A percentile compares a stretch with the other conserved stretches of the same genome.
These are phyloP conservation scores for Phoxinus phoxinus DNA, from an alignment of 2,113 vertebrate species.

Conservation along the genomic window DNA sequence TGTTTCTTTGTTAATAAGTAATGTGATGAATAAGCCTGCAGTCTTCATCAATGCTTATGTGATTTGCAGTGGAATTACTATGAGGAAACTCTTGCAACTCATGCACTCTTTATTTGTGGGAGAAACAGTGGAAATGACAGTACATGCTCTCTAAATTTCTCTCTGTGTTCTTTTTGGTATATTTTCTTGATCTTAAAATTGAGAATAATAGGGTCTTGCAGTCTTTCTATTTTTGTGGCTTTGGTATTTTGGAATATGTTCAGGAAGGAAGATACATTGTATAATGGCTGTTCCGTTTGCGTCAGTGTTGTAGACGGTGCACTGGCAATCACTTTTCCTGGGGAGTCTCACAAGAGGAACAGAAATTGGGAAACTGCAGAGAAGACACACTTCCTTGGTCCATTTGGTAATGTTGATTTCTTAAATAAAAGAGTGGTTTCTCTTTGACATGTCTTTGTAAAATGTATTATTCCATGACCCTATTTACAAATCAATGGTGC, in stretches of 20 bases:
- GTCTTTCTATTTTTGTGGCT: conserved; percentile 41
- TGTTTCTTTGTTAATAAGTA: neutral
- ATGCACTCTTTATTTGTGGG: conserved; percentile 3
- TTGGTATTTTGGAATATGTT: conserved; percentile 34
- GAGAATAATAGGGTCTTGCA: conserved; percentile 17
- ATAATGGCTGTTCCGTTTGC: conserved; percentile 53
- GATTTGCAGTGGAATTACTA: neutral
- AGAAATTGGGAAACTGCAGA: conserved; percentile 43
- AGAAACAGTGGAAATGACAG: conserved; percentile 24
- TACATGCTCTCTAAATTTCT: neutral
- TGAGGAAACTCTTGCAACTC: neutral
- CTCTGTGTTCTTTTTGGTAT: neutral
- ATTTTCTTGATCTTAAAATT: neutral
- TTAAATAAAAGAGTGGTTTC: neutral
- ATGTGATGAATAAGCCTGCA: neutral
- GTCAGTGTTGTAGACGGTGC: conserved; percentile 32
- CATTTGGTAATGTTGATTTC: conserved; percentile 38
- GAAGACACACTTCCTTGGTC: neutral
- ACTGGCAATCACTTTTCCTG: conserved; percentile 34
- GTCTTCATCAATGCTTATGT: neutral
- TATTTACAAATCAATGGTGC: neutral
- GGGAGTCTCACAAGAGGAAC: conserved; percentile 21
- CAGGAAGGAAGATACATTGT: conserved; percentile 57
- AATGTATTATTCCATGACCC: neutral
- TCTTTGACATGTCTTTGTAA: neutral